These are phyloP conservation scores for Nasua narica DNA, from an alignment of 2,797 vertebrate genomes.

Conservation along the genomic window DNA sequence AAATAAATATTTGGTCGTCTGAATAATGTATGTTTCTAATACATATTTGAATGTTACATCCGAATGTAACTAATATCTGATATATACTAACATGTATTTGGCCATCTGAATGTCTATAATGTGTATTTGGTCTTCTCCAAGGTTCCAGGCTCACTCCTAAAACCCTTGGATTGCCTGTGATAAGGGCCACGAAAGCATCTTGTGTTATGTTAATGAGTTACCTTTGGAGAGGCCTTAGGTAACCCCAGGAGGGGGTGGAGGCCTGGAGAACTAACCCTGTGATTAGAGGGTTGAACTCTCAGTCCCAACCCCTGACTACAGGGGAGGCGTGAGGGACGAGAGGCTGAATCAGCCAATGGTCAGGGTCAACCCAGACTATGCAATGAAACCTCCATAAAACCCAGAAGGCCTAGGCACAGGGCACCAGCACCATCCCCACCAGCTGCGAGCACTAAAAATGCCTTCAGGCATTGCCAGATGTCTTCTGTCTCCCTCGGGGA, in stretches of 20 bases:
- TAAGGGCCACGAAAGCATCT: neutral
- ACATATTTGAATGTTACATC: neutral
- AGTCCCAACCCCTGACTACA: neutral
- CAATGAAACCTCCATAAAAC: neutral
- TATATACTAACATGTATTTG: neutral
- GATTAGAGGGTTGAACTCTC: neutral
- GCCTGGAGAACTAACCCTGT: neutral
- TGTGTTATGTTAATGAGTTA: neutral
- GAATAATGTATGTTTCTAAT: neutral
- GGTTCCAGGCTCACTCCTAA: neutral
- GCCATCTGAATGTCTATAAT: neutral
- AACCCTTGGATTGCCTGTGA: neutral
- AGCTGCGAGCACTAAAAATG: neutral
- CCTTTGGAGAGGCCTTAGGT: neutral
- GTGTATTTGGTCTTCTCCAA: neutral
- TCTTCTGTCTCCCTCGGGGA: rapidly evolving
- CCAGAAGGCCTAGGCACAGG: neutral
- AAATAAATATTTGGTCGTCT: neutral
- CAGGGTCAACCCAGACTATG: neutral
- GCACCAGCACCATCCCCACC: neutral
- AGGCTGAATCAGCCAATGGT: neutral
- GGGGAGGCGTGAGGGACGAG: rapidly evolving
- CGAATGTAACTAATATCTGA: neutral
- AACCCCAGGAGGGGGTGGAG: rapidly evolving
- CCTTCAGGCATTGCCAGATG: neutral